Evolutionary conservation across 2,888 invertebrate species (phyloP).

Genomic region (Ennomos erosarius): DNA sequence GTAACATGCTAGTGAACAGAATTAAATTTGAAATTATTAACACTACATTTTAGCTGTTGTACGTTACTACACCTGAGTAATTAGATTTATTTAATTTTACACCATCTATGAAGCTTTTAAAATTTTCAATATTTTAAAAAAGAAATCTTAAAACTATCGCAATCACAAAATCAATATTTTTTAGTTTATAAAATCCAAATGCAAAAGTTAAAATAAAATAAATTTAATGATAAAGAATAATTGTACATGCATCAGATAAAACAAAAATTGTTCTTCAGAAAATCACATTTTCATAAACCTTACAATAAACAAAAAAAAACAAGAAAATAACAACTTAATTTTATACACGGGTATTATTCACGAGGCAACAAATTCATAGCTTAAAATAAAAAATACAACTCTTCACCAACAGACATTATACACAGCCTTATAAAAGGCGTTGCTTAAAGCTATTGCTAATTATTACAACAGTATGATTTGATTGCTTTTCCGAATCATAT

Average conservation of each 20-base stretch:
- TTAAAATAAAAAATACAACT: conserved; percentile 19
- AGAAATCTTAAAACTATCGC: too few relatives aligned
- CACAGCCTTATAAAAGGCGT: too few relatives aligned
- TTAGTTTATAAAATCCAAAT: not conserved
- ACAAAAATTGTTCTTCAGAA: conserved; percentile 24
- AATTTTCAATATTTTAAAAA: not conserved
- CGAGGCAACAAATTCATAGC: conserved; percentile 34
- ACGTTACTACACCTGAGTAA: not conserved
- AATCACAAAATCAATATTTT: too few relatives aligned
- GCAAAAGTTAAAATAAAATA: conserved; percentile 19
- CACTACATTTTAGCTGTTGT: conserved; percentile 11
- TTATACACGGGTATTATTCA: conserved; percentile 11
- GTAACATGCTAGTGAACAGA: conserved; percentile 29
- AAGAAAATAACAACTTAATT: conserved; percentile 36
- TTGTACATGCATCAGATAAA: conserved; percentile 16
- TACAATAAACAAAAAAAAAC: conserved; percentile 5
- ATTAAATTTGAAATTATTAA: conserved; percentile 40
- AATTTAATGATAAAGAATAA: conserved; percentile 15
- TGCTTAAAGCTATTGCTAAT: too few relatives aligned
- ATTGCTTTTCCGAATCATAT: too few relatives aligned
- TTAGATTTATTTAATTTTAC: too few relatives aligned
- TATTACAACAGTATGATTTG: too few relatives aligned
- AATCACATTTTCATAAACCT: conserved; percentile 26
- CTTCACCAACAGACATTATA: not conserved
- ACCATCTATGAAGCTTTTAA: conserved; percentile 4